These are phyloP conservation scores for Lemur catta DNA, from an alignment of 2,797 vertebrate species.

Conservation along the genomic window DNA sequence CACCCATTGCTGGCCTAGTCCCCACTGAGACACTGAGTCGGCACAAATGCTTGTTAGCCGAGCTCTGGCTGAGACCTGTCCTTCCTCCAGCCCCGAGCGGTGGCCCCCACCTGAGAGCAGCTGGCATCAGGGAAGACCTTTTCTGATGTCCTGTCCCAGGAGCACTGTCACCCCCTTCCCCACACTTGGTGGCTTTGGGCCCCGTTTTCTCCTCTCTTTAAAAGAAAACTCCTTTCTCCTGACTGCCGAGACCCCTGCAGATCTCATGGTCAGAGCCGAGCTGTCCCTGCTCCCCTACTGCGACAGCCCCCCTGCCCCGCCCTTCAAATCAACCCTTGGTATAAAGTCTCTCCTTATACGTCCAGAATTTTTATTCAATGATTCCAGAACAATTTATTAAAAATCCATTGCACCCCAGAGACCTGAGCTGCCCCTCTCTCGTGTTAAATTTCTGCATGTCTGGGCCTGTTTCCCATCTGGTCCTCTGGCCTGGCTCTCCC, in stretches of 20 bases:
- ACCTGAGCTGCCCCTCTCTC: too few relatives aligned
- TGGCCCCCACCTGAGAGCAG: background rate
- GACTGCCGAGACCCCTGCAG: background rate
- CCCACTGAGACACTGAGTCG: background rate
- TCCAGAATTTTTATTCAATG: background rate
- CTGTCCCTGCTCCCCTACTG: fast-evolving
- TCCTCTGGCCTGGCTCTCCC: background rate
- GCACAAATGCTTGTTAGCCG: background rate
- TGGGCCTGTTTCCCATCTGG: too few relatives aligned
- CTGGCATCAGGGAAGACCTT: background rate
- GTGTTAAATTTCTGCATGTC: background rate
- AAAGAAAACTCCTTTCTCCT: background rate
- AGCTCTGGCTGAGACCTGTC: background rate
- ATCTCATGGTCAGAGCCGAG: background rate
- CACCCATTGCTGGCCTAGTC: too few relatives aligned
- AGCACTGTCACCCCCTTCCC: background rate
- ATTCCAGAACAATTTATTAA: background rate
- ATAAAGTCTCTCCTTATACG: background rate
- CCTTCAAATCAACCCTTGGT: background rate
- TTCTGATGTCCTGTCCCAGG: background rate
- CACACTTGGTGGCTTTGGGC: fast-evolving
- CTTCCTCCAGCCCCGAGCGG: background rate
- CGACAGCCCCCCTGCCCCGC: too few relatives aligned
- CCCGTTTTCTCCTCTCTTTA: background rate
- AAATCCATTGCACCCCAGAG: background rate